These are phyloP conservation scores for Oenanthe melanoleuca DNA, from an alignment of 2,113 vertebrate genomes.

Conservation along the genomic window DNA sequence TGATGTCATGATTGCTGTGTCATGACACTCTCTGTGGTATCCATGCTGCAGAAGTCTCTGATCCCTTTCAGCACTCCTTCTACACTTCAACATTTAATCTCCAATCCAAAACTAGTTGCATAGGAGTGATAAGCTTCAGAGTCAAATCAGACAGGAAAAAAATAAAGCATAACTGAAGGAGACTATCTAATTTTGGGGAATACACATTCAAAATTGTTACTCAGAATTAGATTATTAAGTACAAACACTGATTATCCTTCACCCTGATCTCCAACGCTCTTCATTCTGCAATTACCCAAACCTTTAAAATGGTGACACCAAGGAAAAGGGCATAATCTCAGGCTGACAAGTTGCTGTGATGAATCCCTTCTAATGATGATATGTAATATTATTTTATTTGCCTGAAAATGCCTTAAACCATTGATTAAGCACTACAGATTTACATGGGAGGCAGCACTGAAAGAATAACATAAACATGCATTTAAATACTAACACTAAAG, in stretches of 20 bases:
- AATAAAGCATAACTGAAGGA: not conserved
- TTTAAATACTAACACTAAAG: not conserved
- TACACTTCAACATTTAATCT: not conserved
- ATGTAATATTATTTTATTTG: not conserved
- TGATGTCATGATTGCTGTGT: not conserved
- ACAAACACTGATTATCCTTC: not conserved
- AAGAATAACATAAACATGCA: not conserved
- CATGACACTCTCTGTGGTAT: not conserved
- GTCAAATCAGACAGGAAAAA: not conserved
- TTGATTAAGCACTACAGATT: not conserved
- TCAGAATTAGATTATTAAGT: not conserved
- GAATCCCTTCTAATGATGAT: not conserved
- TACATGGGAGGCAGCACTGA: not conserved
- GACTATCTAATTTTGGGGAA: not conserved
- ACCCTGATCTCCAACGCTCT: not conserved
- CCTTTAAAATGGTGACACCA: not conserved
- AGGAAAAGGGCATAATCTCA: not conserved
- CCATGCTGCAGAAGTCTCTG: not conserved
- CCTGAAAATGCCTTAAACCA: not conserved
- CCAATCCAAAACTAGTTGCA: not conserved
- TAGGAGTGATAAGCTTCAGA: not conserved
- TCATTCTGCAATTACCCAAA: not conserved
- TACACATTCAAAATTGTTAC: not conserved
- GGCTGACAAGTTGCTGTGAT: not conserved
- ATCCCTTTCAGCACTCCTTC: not conserved